Conservation (phyloP, 2,888 invertebrate genomes). For the Meandrusa payeni region DNA sequence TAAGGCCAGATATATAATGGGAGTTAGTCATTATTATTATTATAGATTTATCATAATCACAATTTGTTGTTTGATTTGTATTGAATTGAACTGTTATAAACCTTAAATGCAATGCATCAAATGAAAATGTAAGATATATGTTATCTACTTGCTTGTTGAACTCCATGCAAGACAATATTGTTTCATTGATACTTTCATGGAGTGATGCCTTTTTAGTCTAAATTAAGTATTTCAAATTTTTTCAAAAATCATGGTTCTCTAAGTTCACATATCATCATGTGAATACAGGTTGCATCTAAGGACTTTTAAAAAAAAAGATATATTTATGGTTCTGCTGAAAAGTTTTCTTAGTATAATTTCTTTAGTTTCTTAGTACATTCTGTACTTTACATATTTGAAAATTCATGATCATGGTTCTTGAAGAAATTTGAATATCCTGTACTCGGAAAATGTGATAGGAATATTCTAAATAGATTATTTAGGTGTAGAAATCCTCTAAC, state of each 20-base stretch:
- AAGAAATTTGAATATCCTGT: slow-evolving; percentile 50
- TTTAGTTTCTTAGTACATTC: too few relatives aligned
- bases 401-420: slow-evolving; percentile 35
- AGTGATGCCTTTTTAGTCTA: slow-evolving; percentile 43
- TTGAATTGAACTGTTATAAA: slow-evolving; percentile 76
- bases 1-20: slow-evolving; percentile 57
- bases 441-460: slow-evolving; percentile 41
- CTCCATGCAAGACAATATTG: slow-evolving; percentile 44
- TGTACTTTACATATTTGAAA: too few relatives aligned
- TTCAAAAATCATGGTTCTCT: slow-evolving; percentile 23
- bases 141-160: slow-evolving; percentile 66
- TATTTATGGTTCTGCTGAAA: too few relatives aligned
- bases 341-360: too few relatives aligned
- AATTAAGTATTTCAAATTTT: slow-evolving; percentile 31
- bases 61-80: slow-evolving; percentile 76
- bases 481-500: slow-evolving; percentile 32
- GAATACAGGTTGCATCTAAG: too few relatives aligned
- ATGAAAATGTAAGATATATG: slow-evolving; percentile 77
- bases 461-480: slow-evolving; percentile 29
- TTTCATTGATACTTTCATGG: slow-evolving; percentile 25
- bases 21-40: slow-evolving; percentile 52
- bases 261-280: too few relatives aligned
- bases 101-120: slow-evolving; percentile 77
- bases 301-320: too few relatives aligned
- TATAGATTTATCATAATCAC: slow-evolving; percentile 55